Base-by-base conservation (phyloP, 1,140 invertebrate genomes). In the Cydia strobilella region DNA sequence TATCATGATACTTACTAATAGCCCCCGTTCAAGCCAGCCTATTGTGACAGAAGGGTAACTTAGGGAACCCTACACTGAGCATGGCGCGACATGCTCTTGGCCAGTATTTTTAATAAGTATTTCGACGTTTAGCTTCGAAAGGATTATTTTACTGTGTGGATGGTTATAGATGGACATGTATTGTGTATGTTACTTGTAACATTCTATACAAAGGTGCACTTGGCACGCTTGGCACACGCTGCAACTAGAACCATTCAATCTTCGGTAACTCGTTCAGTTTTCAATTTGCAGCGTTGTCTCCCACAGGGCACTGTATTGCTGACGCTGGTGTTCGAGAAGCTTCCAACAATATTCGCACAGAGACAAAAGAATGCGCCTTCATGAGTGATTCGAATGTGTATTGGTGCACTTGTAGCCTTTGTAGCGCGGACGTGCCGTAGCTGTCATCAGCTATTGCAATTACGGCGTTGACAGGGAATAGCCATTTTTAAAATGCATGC, bases 281-380 rank as follows among this genome's bases (percentile, higher is more conserved):
- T 82, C 81, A 84, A 83, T 84, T 83, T 80, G 74, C 78, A 74
- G 75, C 77, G 78, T 73, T 82, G 78, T 81, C 81, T 80, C 77
- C 76, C 79, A 62, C 74, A 76, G 76, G 73, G 75, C 27, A 35
- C 27, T 74, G 78, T 78, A 79, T 80, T 74, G 74, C 78, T 78
- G 75, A 83, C 75, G 77, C 78, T 7, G 72, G 65, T 75, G 76
- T 59, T 79, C 76, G 75, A 72, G 78, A 77, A 48, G 75, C 74
- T 74, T 4, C 78, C 59, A 69, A 77, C 73, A 74, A 74, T 74
- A 65, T 74, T 42, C 62, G 31, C 73, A 13, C 15, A 39, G 35
- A 69, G 35, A 69, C 15, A 69, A 59, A 42, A 69, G 65, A 69
- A 35, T 35, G 65, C 63, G 13, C 31, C 7, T 69, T 69, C 31